These are phyloP conservation scores for Drosophila eohydei DNA, from an alignment of 2,888 invertebrate genomes.

Conservation along the genomic window DNA sequence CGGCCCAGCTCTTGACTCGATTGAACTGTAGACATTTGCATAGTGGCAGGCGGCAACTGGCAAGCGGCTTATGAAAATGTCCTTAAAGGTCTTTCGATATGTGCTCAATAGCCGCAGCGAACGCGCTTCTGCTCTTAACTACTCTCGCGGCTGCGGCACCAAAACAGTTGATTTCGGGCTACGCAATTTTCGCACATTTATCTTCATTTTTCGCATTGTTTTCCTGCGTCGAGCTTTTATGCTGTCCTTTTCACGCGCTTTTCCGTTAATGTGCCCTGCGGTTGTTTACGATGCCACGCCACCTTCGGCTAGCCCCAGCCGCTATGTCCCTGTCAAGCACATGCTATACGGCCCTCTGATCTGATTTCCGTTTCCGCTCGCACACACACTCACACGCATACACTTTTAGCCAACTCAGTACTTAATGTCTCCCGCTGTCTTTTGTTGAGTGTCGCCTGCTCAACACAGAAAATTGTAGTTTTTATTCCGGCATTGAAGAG, in stretches of 20 bases:
- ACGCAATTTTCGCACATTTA: constrained; percentile 70
- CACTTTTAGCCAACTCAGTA: constrained; percentile 11
- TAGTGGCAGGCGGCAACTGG: background rate
- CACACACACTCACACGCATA: constrained; percentile 15
- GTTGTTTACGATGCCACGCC: constrained; percentile 44
- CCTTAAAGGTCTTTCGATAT: constrained; percentile 2
- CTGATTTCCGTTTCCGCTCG: constrained; percentile 57
- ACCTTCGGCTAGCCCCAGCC: constrained; percentile 28
- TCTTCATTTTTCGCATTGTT: constrained; percentile 71
- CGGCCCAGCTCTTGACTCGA: constrained; percentile 1
- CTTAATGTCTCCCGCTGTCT: constrained; percentile 60
- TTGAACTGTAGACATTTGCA: constrained; percentile 21
- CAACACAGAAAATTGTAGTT: constrained; percentile 54
- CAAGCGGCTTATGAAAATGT: constrained; percentile 36
- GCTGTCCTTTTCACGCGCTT: constrained; percentile 43
- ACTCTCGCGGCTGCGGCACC: constrained; percentile 2
- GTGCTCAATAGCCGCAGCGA: constrained; percentile 4
- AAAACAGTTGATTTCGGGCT: constrained; percentile 17
- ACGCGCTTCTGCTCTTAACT: constrained; percentile 22
- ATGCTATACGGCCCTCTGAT: constrained; percentile 33
- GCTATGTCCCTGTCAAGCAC: background rate
- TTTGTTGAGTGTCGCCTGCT: constrained; percentile 43
- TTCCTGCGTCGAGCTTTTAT: constrained; percentile 41
- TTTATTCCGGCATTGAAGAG: constrained; percentile 5
- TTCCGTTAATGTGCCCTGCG: constrained; percentile 45